Base-by-base conservation (phyloP, 2,113 vertebrate species). In the Chionomys nivalis region DNA sequence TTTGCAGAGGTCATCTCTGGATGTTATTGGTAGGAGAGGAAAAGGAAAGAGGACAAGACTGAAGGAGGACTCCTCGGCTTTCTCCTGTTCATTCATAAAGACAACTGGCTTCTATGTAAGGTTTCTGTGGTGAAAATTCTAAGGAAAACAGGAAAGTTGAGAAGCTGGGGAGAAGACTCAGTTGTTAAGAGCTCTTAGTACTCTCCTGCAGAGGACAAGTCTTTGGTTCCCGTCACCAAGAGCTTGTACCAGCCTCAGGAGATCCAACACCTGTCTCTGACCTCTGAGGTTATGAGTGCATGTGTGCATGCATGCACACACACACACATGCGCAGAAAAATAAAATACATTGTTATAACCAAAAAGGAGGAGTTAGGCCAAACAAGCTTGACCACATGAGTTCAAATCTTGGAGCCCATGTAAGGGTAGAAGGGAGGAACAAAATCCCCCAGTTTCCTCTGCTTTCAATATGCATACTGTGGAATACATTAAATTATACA, bases 51-150 rank as follows among this genome's bases (percentile, higher is more conserved):
- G 3, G 55, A 12, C 33, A 66, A 31, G 39, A 5, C 5, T 70
- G 8, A 13, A 4, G 6, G 4, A 4, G 6, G 4, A 4, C 52
- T 73, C 28, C 70, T 42, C 1, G 3, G 16, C 16, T 49, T 28
- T 79, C 26, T 21, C 31, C 5, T n/a, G 3, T 4, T 75, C 26
- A n/a, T 2, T 31, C 36, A 47, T 33, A 94, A 81, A 90, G 26
- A 17, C 3, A 7, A 0, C 42, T 47, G 17, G 52, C 1, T 24
- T 17, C 65, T 49, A 42, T 1, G 5, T 6, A 7, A 81, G 58
- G 24, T 79, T 68, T 2, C 61, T 93, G 72, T 68, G 28, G 33
- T 73, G 47, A 82, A 94, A 79, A n/a, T 14, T 87, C 31, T 82
- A 3, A 5, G 33, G 9, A 63, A 31, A 31, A 72, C 42, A 33